Conservation (phyloP, 2,113 vertebrate genomes). For the Engraulis encrasicolus region DNA sequence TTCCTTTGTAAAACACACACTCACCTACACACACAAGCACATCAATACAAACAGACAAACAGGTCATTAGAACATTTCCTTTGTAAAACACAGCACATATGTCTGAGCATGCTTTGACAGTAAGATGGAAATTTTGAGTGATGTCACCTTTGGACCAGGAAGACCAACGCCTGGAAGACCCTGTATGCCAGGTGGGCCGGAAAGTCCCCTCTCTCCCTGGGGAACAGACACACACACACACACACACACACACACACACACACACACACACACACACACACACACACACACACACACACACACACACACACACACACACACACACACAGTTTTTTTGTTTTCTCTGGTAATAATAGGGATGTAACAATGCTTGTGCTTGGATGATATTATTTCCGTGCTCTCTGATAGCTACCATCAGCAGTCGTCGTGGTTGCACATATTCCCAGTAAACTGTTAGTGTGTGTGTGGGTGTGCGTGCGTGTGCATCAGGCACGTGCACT, state of each 20-base stretch:
- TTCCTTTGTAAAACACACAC: too few relatives aligned
- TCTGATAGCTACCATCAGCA: neutral
- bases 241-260: conserved; percentile 29
- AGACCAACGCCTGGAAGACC: conserved; percentile 87
- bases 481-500: too few relatives aligned
- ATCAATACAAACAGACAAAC: conserved; percentile 23
- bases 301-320: conserved; percentile 32
- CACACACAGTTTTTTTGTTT: neutral
- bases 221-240: conserved; percentile 41
- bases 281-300: conserved; percentile 34
- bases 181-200: conserved; percentile 85
- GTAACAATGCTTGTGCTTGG: neutral
- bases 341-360: neutral
- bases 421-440: neutral
- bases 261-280: conserved; percentile 30
- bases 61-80: neutral
- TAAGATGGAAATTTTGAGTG: neutral
- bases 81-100: neutral
- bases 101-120: neutral
- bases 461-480: too few relatives aligned
- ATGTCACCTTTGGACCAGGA: conserved; percentile 84
- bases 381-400: neutral
- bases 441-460: neutral
- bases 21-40: neutral
- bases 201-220: conserved; percentile 87